Evolutionary conservation across 2,888 invertebrate genomes (phyloP), one percentile per base, ranked within the genome.

Genomic region (Athalia circularis): DNA sequence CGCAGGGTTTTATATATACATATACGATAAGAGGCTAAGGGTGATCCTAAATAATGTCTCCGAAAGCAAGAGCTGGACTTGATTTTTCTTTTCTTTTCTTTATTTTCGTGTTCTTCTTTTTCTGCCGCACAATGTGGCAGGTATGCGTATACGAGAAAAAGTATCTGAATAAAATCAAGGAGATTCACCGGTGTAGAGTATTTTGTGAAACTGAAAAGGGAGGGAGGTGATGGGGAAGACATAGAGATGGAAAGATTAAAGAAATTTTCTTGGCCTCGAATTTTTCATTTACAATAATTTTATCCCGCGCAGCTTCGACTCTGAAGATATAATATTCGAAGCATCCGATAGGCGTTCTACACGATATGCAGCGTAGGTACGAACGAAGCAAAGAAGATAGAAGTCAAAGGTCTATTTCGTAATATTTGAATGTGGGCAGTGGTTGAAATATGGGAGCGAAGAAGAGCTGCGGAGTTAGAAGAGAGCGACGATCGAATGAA

Each of bases 21-120:
- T 72, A 5, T 6, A 59, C 62, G 75, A 75, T 75, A 75, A 75
- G 75, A 64, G 64, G 75, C 64, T 64, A 62, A 75, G 75, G 64
- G 62, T 57, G 61, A 75, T 75, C 64, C 75, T 75, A 62, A 75
- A 75, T 75, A 62, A 75, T 57, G 75, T 59, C 29, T 29, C 29
- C 29, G 29, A 29, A 29, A 29, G 29, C 29, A 29, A 29, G 29
- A 29, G 29, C 29, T 29, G 29, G 29, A 29, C 29, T 29, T 29
- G 1, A 29, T 29, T 29, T 29, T 29, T 29, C 29, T 29, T 29
- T 29, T 29, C 0, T 29, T 29, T 29, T 29, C 29, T 29, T 29
- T 29, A 1, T 29, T 2, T 1, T 29, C 29, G 29, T 29, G 0
- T 29, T 29, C 2, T 29, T 29, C 29, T 29, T 29, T 29, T 29